A percentile compares a stretch with the other conserved stretches of the same genome.
These are phyloP conservation scores for Acanthopagrus latus DNA, from an alignment of 2,797 vertebrate genomes.

Conservation along the genomic window DNA sequence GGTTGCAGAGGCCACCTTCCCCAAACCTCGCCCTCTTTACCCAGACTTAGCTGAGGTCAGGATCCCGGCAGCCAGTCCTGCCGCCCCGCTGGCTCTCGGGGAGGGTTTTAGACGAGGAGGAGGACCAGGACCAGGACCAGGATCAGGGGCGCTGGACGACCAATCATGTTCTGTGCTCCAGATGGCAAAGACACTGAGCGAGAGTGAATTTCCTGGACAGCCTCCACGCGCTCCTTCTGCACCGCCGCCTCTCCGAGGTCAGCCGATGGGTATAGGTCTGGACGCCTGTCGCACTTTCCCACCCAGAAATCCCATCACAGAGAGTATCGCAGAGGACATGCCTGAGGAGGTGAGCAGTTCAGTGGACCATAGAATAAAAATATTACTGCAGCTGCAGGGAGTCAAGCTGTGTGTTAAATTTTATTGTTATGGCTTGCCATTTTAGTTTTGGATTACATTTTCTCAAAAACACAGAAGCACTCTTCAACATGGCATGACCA, in stretches of 20 bases:
- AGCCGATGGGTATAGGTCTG: constrained; percentile 68
- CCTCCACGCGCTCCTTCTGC: constrained; percentile 79
- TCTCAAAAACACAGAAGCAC: not conserved
- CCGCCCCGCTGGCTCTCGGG: constrained; percentile 46
- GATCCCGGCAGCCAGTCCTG: constrained; percentile 68
- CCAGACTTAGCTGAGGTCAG: constrained; percentile 83
- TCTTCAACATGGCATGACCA: not conserved
- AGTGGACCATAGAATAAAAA: not conserved
- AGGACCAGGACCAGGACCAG: constrained; percentile 57
- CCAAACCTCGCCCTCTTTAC: constrained; percentile 81
- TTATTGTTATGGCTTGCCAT: not conserved
- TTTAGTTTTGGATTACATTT: not conserved
- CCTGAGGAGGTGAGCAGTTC: constrained; percentile 89
- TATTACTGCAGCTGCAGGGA: not conserved
- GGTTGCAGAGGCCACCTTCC: constrained; percentile 80
- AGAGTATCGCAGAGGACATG: constrained; percentile 94
- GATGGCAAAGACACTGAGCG: constrained; percentile 96
- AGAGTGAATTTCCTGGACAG: constrained; percentile 89
- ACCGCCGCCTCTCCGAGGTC: constrained; percentile 66
- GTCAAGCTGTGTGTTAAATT: not conserved
- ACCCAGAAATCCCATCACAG: constrained; percentile 90
- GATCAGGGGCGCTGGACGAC: constrained; percentile 86
- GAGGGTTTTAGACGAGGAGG: constrained; percentile 76
- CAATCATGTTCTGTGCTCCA: constrained; percentile 97
- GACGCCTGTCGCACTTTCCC: constrained; percentile 89